Evolutionary conservation across 2,113 vertebrate species (phyloP).

Genomic region (Gorsachius goisagi): DNA sequence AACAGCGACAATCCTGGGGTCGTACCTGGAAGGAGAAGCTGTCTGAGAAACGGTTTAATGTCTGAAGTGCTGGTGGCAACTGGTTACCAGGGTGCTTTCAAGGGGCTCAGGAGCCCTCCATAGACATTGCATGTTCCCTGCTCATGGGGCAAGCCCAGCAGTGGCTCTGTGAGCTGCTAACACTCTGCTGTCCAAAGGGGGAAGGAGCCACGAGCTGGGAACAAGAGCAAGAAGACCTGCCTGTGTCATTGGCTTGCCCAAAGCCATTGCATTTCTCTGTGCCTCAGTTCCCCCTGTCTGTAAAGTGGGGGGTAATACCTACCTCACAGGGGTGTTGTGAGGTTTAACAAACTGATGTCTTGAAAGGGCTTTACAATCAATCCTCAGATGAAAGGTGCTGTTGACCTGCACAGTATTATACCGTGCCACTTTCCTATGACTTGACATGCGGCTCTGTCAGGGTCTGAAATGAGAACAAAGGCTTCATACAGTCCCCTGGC

Average conservation of each 20-base stretch:
- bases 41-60: not conserved
- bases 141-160: not conserved
- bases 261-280: slow-evolving; percentile 5
- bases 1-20: not conserved
- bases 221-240: not conserved
- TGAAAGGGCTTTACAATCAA: slow-evolving; percentile 10
- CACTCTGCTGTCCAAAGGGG: not conserved
- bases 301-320: slow-evolving; percentile 7
- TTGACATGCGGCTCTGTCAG: slow-evolving; percentile 18
- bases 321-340: slow-evolving; percentile 64
- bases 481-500: not conserved
- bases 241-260: not conserved
- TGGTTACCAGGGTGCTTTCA: slow-evolving; percentile 9
- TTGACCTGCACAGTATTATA: slow-evolving; percentile 8
- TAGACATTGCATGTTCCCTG: not conserved
- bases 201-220: not conserved
- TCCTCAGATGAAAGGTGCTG: slow-evolving; percentile 57
- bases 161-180: not conserved
- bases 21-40: not conserved
- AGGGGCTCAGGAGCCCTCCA: not conserved
- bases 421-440: slow-evolving; percentile 49
- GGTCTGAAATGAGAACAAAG: slow-evolving; percentile 37
- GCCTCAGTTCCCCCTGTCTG: slow-evolving; percentile 23
- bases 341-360: slow-evolving; percentile 34
- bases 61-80: not conserved